Percentiles rank a stretch among this genome's conserved stretches.
Conservation (phyloP, 2,797 vertebrate species). For the Malacoctenus gilli region DNA sequence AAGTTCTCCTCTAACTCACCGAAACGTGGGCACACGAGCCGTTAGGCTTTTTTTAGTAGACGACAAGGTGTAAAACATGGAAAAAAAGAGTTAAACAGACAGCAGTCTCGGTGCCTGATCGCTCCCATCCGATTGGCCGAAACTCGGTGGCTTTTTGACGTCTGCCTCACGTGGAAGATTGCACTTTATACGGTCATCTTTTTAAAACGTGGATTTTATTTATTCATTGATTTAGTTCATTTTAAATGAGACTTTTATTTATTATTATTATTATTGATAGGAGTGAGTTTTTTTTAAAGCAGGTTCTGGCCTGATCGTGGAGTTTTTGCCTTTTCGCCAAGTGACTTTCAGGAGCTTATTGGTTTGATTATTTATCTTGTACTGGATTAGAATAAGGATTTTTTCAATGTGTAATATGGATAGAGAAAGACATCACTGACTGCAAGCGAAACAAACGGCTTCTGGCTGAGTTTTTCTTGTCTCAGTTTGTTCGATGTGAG, state of each 20-base stretch:
- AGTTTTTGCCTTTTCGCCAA: slow-evolving; percentile 49
- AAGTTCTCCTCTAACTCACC: slow-evolving; percentile 26
- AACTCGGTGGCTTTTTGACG: slow-evolving; percentile 57
- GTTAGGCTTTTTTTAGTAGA: slow-evolving; percentile 31
- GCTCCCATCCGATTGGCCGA: slow-evolving; percentile 37
- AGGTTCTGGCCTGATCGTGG: slow-evolving; percentile 54
- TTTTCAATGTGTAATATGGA: slow-evolving; percentile 55
- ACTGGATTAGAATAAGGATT: slow-evolving; percentile 55
- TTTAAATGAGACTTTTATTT: slow-evolving; percentile 78
- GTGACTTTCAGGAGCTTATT: slow-evolving; percentile 31
- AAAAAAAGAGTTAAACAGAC: slow-evolving; percentile 29
- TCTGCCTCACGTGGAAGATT: slow-evolving; percentile 69
- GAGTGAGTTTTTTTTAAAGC: slow-evolving; percentile 58
- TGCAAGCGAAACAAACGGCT: slow-evolving; percentile 64
- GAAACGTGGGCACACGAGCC: slow-evolving; percentile 10
- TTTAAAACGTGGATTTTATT: slow-evolving; percentile 71
- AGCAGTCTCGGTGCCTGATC: slow-evolving; percentile 29
- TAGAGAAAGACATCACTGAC: slow-evolving; percentile 34
- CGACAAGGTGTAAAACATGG: slow-evolving; percentile 22
- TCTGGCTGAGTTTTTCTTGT: slow-evolving; percentile 53
- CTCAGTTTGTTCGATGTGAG: slow-evolving; percentile 46
- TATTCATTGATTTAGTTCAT: slow-evolving; percentile 67
- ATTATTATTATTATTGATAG: too few relatives aligned
- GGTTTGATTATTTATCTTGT: slow-evolving; percentile 58
- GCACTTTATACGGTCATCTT: slow-evolving; percentile 79